Evolutionary conservation across 2,113 vertebrate genomes (phyloP).

Genomic region (Mustela nigripes): DNA sequence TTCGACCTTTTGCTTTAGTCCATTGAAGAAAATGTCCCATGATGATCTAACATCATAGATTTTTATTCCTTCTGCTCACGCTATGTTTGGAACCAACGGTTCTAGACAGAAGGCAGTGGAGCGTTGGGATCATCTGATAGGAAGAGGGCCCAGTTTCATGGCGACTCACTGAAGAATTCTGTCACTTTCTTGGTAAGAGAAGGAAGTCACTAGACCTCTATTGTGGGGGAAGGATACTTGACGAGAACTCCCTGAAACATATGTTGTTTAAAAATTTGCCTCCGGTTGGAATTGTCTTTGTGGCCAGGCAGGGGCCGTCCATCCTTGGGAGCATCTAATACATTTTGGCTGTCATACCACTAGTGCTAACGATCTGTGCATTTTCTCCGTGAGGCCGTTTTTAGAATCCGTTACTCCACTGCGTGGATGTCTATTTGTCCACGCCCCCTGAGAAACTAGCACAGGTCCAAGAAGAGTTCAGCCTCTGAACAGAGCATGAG

Average conservation of each 20-base stretch:
- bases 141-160: not conserved
- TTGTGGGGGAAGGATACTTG: not conserved
- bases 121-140: not conserved
- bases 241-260: not conserved
- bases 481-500: not conserved
- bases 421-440: rapidly evolving
- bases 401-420: not conserved
- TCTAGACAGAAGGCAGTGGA: not conserved
- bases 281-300: not conserved
- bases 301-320: not conserved
- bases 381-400: not conserved
- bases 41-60: rapidly evolving
- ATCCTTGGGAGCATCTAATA: not conserved
- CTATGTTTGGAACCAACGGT: not conserved
- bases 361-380: not conserved
- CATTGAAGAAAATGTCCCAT: not conserved
- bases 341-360: not conserved
- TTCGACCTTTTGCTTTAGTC: not conserved
- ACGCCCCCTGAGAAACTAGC: rapidly evolving
- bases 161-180: not conserved
- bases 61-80: not conserved
- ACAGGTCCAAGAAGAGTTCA: not conserved
- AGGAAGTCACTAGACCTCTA: not conserved
- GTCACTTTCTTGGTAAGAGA: not conserved
- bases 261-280: not conserved